Percentiles rank a stretch among this genome's conserved stretches.
These are phyloP conservation scores for Sphenopsis melanotis DNA, from an alignment of 2,797 vertebrate species.

Conservation along the genomic window DNA sequence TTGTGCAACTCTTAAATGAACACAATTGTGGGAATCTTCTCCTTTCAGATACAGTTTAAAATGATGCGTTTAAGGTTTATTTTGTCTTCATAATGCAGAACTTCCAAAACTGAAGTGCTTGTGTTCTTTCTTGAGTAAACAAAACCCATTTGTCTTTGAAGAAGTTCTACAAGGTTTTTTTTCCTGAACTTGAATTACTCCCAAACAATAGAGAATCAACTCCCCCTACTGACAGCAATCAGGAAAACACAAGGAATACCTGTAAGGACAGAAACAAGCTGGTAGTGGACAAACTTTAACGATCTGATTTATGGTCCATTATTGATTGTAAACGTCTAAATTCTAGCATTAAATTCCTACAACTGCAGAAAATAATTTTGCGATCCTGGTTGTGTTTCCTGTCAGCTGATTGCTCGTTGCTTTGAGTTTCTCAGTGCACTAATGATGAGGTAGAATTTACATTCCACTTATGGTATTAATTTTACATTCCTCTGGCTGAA, in stretches of 20 bases:
- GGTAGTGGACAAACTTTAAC: slow-evolving; percentile 71
- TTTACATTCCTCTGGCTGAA: slow-evolving; percentile 81
- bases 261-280: slow-evolving; percentile 64
- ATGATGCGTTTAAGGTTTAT: not conserved
- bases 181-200: not conserved
- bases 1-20: not conserved
- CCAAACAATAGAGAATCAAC: slow-evolving; percentile 91
- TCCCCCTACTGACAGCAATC: slow-evolving; percentile 91
- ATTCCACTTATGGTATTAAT: slow-evolving; percentile 84
- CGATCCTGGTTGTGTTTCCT: slow-evolving; percentile 75
- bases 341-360: slow-evolving; percentile 75
- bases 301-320: slow-evolving; percentile 76
- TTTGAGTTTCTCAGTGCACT: slow-evolving; percentile 80
- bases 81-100: not conserved
- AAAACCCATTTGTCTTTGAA: not conserved
- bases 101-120: not conserved
- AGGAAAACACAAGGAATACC: slow-evolving; percentile 78
- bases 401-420: slow-evolving; percentile 76
- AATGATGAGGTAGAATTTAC: slow-evolving; percentile 83
- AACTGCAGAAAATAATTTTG: slow-evolving; percentile 73
- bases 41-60: not conserved
- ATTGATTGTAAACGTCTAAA: slow-evolving; percentile 79
- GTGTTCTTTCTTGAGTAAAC: not conserved
- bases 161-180: not conserved
- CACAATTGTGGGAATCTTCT: not conserved